Base-by-base conservation (phyloP, 2,888 invertebrate genomes). In the Dynastes maya region DNA sequence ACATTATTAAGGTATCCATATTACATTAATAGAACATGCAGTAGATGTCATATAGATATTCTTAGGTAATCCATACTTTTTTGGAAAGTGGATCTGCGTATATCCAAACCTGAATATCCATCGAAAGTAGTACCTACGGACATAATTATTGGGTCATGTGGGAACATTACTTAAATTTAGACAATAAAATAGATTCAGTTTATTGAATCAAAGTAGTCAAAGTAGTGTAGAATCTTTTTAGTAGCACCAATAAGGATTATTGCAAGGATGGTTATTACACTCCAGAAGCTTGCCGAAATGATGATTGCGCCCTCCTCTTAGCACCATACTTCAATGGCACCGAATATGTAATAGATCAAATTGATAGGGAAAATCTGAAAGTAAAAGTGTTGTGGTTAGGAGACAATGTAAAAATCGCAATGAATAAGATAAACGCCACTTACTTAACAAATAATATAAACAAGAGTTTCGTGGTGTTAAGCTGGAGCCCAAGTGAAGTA, bases 321-420 rank as follows among this genome's bases (percentile, higher is more conserved):
- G 89, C 92, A 1, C 89, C 91, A 22, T 85, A 90, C 77, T 89
- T 88, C 55, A 88, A 89, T 9, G 89, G 90, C 5, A 91, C 92
- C 0, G 85, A 86, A 4, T 93, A 92, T 82, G 90, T 94, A 1
- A 89, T 90, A 65, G 85, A 91, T 0, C 93, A 95, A 83, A 93
- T 95, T 58, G 86, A 90, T 11, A 89, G 91, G 77, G 88, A 92
- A 74, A 88, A 91, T 49, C 88, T 95, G 13, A 91, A 90, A 80
- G 92, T 95, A 0, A 92, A 92, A 84, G 92, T 95, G 0, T 89
- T 92, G 4, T 95, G 94, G 94, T 87, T 95, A 13, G 95, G 94
- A 0, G 86, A 90, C 0, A 88, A 92, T 80, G 88, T 95, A 65
- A 87, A 87, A 77, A 80, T 86, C 4, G 88, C 89, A 0, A 85